Percentiles rank a stretch among this genome's conserved stretches.
Conservation (phyloP, 2,113 vertebrate species). For the Hyperoodon ampullatus region DNA sequence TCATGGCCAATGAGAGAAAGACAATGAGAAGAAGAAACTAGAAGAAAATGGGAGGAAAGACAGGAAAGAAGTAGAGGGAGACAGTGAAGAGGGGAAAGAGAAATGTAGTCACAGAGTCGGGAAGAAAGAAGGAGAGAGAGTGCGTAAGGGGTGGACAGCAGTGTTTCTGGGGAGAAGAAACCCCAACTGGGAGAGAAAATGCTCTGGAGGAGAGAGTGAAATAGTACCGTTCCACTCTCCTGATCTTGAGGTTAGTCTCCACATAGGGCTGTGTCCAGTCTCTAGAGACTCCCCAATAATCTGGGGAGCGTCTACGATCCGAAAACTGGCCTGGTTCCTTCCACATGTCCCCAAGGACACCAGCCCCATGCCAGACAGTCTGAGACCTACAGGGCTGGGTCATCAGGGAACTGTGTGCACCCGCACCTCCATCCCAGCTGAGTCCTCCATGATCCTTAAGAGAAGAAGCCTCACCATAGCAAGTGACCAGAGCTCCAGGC, state of each 20-base stretch:
- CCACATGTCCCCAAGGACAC: background rate
- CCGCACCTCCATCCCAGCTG: background rate
- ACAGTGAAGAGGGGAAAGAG: background rate
- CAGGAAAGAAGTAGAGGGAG: background rate
- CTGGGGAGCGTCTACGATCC: background rate
- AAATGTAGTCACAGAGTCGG: background rate
- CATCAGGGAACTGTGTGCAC: background rate
- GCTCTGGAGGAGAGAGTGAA: background rate
- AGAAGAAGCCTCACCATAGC: background rate
- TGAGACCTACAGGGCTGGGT: background rate
- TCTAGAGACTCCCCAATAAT: background rate
- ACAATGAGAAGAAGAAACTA: background rate
- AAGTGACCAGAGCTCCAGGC: background rate
- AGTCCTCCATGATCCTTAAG: background rate
- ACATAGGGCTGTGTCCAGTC: background rate
- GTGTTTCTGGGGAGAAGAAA: background rate
- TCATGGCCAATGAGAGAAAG: background rate
- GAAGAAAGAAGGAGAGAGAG: background rate
- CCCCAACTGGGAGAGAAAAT: background rate
- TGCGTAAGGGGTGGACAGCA: background rate
- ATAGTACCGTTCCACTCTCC: background rate
- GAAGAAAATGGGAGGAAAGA: background rate
- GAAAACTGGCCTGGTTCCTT: background rate
- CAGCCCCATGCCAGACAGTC: background rate
- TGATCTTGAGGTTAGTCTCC: background rate